Percentiles rank a stretch among this genome's conserved stretches.
Conservation (phyloP, 2,888 invertebrate species). For the Polia nebulosa region DNA sequence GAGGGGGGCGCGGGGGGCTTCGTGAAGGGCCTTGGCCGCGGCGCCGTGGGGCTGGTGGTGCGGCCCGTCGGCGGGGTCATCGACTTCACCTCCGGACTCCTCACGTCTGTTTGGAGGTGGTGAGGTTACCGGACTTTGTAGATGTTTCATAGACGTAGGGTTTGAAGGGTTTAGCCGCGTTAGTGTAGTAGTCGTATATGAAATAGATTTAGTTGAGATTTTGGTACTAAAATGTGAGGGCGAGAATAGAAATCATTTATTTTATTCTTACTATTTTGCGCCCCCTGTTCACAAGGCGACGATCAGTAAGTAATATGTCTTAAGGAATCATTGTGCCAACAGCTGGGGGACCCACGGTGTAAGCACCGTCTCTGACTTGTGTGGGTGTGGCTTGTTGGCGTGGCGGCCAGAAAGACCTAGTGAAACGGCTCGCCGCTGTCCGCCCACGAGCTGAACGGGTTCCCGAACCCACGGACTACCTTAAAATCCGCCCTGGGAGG, state of each 20-base stretch:
- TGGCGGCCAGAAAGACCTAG: too few relatives aligned
- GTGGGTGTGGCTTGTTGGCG: too few relatives aligned
- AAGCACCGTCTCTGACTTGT: too few relatives aligned
- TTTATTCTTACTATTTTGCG: too few relatives aligned
- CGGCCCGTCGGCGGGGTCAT: conserved; percentile 83
- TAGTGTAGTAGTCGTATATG: background rate
- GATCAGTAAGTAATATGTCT: too few relatives aligned
- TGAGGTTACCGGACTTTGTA: conserved; percentile 59
- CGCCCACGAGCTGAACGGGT: too few relatives aligned
- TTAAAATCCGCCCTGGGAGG: too few relatives aligned
- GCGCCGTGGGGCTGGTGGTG: conserved; percentile 80
- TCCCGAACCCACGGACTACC: too few relatives aligned
- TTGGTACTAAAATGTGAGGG: background rate
- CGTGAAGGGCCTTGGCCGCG: conserved; percentile 79
- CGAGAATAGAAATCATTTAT: background rate
- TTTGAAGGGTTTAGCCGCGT: background rate
- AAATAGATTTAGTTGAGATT: conserved; percentile 12
- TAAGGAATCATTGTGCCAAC: too few relatives aligned
- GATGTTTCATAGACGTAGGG: conserved; percentile 35
- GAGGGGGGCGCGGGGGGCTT: conserved; percentile 81
- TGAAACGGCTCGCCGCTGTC: too few relatives aligned
- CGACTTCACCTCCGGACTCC: conserved; percentile 84
- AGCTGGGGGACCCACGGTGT: too few relatives aligned
- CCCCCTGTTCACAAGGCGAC: too few relatives aligned
- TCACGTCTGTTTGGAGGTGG: conserved; percentile 83